Base-by-base conservation (phyloP, 2,888 invertebrate genomes). In the Bruchidius siliquastri region DNA sequence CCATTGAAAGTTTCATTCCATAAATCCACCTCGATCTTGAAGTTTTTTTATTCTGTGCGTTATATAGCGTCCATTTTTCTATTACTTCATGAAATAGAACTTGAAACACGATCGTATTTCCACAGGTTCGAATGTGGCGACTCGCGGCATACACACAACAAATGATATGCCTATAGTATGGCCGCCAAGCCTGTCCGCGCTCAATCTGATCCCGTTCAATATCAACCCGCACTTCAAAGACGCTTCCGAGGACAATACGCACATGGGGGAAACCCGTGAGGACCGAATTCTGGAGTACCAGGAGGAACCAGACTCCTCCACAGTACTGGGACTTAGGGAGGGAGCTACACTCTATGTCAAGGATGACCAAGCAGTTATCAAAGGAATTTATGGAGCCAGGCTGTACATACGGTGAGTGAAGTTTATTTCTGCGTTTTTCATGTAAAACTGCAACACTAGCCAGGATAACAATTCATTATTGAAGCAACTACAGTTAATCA, bases 161-260 rank as follows among this genome's bases (percentile, higher is more conserved):
- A 96, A 96, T 88, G 95, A 96, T 83, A 95, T 96, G 95, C 96
- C 95, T 2, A 93, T 96, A 74, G 90, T 90, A n/a, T 91, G 90
- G 84, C 94, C 94, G 68, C 93, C 93, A 26, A 88, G 88, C 71
- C 93, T 95, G 86, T 88, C 91, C 77, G 94, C 92, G 0, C 87
- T 95, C 70, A 88, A 89, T 67, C 87, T 95, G 73, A 91, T 95
- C 20, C 93, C 94, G 3, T 94, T 95, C 84, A 95, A 95, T 84
- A 94, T 95, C 75, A 96, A 96, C 85, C 94, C 95, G 13, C 96
- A 96, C 85, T 96, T 94, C 83, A 85, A 92, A 79, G 94, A 95
- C 77, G 85, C 89, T 26, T 88, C 90, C 78, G 86, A 88, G 13
- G 88, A 85, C 79, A 89, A 89, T 70, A 91, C 85, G 68, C 95